Conservation (phyloP, 2,797 vertebrate species). For the Apogon talboti region DNA sequence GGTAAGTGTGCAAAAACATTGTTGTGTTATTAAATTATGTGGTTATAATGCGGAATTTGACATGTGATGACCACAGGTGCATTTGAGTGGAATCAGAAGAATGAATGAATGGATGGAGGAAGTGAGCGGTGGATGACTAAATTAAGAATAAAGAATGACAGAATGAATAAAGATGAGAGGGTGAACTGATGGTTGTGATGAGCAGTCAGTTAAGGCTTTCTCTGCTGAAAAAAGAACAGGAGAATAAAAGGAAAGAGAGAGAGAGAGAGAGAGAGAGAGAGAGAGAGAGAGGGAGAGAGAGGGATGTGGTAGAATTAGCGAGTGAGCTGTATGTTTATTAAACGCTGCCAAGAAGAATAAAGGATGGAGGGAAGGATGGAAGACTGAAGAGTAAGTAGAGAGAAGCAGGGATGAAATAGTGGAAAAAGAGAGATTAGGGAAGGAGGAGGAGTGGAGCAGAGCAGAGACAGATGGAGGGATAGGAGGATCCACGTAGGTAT, state of each 20-base stretch:
- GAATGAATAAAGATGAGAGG: neutral
- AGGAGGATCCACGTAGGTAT: conserved; percentile 43
- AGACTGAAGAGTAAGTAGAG: neutral
- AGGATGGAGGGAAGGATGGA: neutral
- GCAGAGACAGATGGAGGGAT: conserved; percentile 39
- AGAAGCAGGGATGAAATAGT: conserved; percentile 2
- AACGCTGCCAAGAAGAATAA: conserved; percentile 13
- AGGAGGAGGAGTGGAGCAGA: conserved; percentile 6
- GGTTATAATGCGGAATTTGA: too few relatives aligned
- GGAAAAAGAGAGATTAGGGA: conserved; percentile 14
- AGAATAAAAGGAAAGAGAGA: too few relatives aligned
- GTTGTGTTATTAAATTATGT: too few relatives aligned
- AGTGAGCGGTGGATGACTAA: conserved; percentile 1
- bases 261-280: too few relatives aligned
- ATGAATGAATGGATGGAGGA: neutral
- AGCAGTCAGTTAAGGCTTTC: neutral
- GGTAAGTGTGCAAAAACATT: too few relatives aligned
- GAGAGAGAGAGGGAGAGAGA: neutral
- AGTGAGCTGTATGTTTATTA: conserved; percentile 21
- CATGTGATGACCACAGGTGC: too few relatives aligned
- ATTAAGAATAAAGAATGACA: neutral
- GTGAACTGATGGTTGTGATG: too few relatives aligned
- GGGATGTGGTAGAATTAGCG: neutral
- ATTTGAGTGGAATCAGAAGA: too few relatives aligned
- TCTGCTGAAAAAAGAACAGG: neutral